phyloP scores from a whole-genome alignment of 2,797 vertebrate species.

The Hoplostethus mediterraneus region DNA sequence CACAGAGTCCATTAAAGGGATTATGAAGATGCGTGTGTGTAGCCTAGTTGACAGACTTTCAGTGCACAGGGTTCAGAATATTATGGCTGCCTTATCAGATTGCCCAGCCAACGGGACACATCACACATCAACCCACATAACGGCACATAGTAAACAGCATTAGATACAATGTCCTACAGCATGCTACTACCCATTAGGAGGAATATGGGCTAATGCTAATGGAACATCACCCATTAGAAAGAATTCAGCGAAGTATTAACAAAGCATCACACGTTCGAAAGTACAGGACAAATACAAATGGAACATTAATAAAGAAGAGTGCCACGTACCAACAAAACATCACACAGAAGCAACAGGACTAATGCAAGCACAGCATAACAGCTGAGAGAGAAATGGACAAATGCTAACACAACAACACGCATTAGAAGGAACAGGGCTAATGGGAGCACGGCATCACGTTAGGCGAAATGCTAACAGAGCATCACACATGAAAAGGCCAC shows the following conservation, averaged over 20 bases:
- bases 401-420: slow-evolving; percentile 13
- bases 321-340: slow-evolving; percentile 39
- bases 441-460: slow-evolving; percentile 38
- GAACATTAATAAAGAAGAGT: slow-evolving; percentile 31
- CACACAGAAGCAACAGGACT: slow-evolving; percentile 14
- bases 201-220: slow-evolving; percentile 59
- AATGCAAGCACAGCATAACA: slow-evolving; percentile 23
- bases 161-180: slow-evolving; percentile 57
- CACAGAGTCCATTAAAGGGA: slow-evolving; percentile 70
- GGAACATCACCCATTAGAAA: slow-evolving; percentile 59
- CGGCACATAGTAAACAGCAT: slow-evolving; percentile 60
- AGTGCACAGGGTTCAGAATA: slow-evolving; percentile 66
- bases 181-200: slow-evolving; percentile 55
- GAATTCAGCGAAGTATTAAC: slow-evolving; percentile 23
- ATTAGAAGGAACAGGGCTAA: slow-evolving; percentile 36
- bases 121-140: slow-evolving; percentile 69
- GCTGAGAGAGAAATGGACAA: slow-evolving; percentile 19
- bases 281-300: slow-evolving; percentile 36
- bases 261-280: slow-evolving; percentile 40
- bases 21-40: slow-evolving; percentile 65
- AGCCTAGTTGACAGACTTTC: slow-evolving; percentile 52
- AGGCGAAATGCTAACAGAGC: slow-evolving; percentile 22
- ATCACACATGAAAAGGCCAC: slow-evolving; percentile 4
- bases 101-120: slow-evolving; percentile 42
- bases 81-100: slow-evolving; percentile 68